A percentile compares a stretch with the other conserved stretches of the same genome.
Conservation (phyloP, 2,888 invertebrate genomes). For the Calameuta idolon region DNA sequence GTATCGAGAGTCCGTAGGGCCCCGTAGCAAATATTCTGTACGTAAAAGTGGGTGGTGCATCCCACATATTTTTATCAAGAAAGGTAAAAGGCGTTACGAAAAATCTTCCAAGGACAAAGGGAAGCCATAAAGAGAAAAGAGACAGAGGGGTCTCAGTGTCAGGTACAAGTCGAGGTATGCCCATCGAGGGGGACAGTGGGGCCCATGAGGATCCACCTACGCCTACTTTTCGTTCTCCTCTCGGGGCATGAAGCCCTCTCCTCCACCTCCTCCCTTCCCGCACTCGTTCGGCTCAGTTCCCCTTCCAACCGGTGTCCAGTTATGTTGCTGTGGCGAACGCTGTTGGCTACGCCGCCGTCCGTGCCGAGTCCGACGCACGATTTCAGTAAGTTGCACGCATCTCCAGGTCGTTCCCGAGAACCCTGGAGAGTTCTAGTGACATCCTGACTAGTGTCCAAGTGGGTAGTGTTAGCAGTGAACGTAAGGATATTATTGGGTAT, state of each 20-base stretch:
- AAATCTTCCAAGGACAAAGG: not conserved
- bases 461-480: constrained; percentile 11
- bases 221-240: constrained; percentile 23
- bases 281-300: constrained; percentile 57
- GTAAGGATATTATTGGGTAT: not conserved
- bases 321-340: constrained; percentile 62
- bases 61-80: not conserved
- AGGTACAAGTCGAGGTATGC: not conserved
- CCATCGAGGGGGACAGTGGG: constrained; percentile 11
- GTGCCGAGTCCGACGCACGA: constrained; percentile 17
- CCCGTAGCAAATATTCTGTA: not conserved
- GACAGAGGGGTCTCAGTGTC: not conserved
- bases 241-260: constrained; percentile 12
- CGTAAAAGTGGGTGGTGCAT: not conserved
- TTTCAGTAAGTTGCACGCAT: not conserved
- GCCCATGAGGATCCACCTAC: constrained; percentile 28
- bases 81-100: not conserved
- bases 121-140: not conserved
- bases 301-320: constrained; percentile 65
- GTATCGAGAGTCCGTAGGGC: not conserved
- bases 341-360: constrained; percentile 35
- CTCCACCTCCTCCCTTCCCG: constrained; percentile 20
- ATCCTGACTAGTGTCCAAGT: constrained; percentile 13
- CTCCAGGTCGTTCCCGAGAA: not conserved
- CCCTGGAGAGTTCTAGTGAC: constrained; percentile 16